Base-by-base conservation (phyloP, 2,888 invertebrate genomes). In the Lomographa bimaculata region DNA sequence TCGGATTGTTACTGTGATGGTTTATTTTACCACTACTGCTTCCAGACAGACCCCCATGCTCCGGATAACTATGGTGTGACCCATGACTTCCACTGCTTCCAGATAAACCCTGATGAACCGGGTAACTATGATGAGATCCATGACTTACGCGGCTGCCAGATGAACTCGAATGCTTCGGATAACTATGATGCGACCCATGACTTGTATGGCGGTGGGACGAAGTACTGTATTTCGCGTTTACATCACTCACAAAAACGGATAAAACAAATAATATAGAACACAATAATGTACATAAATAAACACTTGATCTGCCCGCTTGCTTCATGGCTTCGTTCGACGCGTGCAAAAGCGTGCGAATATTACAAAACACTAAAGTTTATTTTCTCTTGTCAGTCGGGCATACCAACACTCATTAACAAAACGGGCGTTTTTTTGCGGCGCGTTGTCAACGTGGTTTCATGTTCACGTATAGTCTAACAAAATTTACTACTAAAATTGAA, bases 241-340 rank as follows among this genome's bases (percentile, higher is more conserved):
- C 36, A 8, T 42, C 23, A 33, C 25, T 45, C 6, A 17, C 23
- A 14, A 41, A 10, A 34, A 48, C 8, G n/a, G 32, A 10, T 19
- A 20, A 27, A 2, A 21, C 23, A 7, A 48, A 5, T 1, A 38
- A 12, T 28, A 49, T 9, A 10, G 23, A 26, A 25, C 38, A 45
- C 18, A 39, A 7, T 21, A 35, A 7, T 7, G 33, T 21, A 7
- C 32, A 49, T 9, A 39, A 11, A 19, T 21, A 42, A 7, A 10
- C 8, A 18, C 18, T 32, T 23, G 9, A 37, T 10, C 14, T 45
- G 1, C 7, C 29, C 12, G 27, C n/a, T n/a, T n/a, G n/a, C n/a
- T n/a, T 21, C 38, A 45, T 45, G 6, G 8, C 17, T 21, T 18
- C 35, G 29, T 21, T 3, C 12, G 5, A 26, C n/a, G 12, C 32